Percentiles rank a stretch among this genome's conserved stretches.
Conservation (phyloP, 2,888 invertebrate genomes). For the Beris chalybata region DNA sequence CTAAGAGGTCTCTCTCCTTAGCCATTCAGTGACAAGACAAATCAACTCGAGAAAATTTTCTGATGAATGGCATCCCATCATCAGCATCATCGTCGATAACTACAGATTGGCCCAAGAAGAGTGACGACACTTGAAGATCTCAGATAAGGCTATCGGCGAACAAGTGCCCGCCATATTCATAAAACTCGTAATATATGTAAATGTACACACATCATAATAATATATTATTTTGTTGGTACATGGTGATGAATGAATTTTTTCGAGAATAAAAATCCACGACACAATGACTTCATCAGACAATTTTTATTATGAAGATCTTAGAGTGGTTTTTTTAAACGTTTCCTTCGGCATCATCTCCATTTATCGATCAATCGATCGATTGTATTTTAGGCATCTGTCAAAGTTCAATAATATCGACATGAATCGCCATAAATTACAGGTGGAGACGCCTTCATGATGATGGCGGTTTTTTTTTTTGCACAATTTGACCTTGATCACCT, state of each 20-base stretch:
- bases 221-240: too few relatives aligned
- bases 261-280: too few relatives aligned
- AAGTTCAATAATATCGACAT: constrained; percentile 31
- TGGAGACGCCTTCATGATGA: constrained; percentile 36
- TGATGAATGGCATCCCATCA: neutral
- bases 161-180: constrained; percentile 1
- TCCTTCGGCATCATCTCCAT: too few relatives aligned
- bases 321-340: too few relatives aligned
- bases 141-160: constrained; percentile 4
- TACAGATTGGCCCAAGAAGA: neutral
- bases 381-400: constrained; percentile 11
- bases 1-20: neutral
- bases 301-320: too few relatives aligned
- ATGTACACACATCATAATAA: too few relatives aligned
- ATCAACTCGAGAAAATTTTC: neutral
- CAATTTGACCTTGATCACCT: constrained; percentile 32
- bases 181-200: too few relatives aligned
- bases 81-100: neutral
- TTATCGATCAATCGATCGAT: too few relatives aligned
- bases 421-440: constrained; percentile 36
- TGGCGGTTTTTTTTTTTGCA: constrained; percentile 27
- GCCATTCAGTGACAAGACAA: neutral
- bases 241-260: too few relatives aligned
- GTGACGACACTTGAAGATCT: constrained; percentile 10
- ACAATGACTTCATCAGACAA: too few relatives aligned